Evolutionary conservation across 2,113 vertebrate species (phyloP).

Genomic region (Silurus meridionalis): DNA sequence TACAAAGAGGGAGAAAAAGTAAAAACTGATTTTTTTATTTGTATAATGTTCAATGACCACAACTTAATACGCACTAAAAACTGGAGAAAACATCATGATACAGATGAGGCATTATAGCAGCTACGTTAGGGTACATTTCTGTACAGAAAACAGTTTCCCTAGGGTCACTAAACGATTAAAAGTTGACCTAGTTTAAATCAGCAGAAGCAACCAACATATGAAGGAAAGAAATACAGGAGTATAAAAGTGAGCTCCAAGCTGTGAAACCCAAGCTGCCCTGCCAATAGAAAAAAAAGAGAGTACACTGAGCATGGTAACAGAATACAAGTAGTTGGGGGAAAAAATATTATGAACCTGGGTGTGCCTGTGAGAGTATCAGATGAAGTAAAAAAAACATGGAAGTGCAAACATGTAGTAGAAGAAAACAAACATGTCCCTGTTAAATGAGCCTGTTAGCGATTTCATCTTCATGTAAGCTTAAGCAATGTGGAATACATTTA

Average conservation of each 20-base stretch:
- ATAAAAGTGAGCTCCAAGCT: slow-evolving; percentile 13
- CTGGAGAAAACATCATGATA: slow-evolving; percentile 1
- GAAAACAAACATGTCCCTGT: neutral
- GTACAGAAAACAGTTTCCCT: slow-evolving; percentile 12
- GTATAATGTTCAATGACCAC: neutral
- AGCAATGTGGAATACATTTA: neutral
- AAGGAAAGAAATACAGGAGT: neutral
- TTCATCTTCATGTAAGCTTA: neutral
- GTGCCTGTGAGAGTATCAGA: slow-evolving; percentile 5
- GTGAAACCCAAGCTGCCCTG: slow-evolving; percentile 18
- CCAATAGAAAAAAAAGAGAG: slow-evolving; percentile 14
- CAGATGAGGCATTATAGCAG: neutral
- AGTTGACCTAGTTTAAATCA: slow-evolving; percentile 2
- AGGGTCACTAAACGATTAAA: slow-evolving; percentile 9
- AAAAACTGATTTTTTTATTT: neutral
- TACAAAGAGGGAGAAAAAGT: neutral
- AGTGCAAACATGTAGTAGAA: neutral
- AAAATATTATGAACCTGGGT: slow-evolving; percentile 10
- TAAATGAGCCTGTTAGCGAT: neutral
- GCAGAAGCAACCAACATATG: slow-evolving; percentile 15
- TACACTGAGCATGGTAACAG: slow-evolving; percentile 7
- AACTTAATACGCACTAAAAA: slow-evolving; percentile 11
- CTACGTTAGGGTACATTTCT: neutral
- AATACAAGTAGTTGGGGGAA: slow-evolving; percentile 1
- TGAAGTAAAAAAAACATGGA: neutral